Evolutionary conservation across 1,140 invertebrate genomes (phyloP).

Genomic region (Arion vulgaris): DNA sequence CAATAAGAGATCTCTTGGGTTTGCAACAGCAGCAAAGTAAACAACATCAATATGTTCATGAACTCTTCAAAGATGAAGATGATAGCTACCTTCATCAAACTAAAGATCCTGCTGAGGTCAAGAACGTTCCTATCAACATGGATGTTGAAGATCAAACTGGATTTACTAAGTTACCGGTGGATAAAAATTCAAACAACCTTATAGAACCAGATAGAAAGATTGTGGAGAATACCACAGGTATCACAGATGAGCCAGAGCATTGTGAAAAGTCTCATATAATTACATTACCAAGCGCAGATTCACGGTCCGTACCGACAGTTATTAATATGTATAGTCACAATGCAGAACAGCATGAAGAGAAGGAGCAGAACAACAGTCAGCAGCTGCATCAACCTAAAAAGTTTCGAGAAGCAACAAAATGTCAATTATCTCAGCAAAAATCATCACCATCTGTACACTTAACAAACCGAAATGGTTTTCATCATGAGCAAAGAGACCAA

Average conservation of each 20-base stretch:
- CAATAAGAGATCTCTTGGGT: slow-evolving; percentile 28
- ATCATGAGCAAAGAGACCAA: background rate
- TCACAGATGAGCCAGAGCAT: background rate
- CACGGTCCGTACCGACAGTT: background rate
- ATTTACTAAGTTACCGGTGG: background rate
- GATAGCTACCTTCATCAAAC: background rate
- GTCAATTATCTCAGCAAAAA: background rate
- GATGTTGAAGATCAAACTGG: background rate
- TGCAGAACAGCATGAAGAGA: background rate
- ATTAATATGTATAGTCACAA: background rate
- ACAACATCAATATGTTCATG: background rate
- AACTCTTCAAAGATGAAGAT: background rate
- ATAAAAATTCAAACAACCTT: background rate
- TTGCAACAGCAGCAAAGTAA: slow-evolving; percentile 18
- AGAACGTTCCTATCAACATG: background rate
- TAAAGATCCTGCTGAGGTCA: background rate
- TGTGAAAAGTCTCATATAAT: background rate
- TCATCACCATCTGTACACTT: background rate
- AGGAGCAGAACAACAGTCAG: background rate
- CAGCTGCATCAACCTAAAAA: background rate
- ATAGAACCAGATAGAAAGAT: background rate
- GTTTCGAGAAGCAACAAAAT: background rate
- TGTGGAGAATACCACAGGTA: background rate
- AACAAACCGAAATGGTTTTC: background rate
- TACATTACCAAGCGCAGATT: background rate